Conservation (phyloP, 1,140 invertebrate genomes). For the Bilobella aurantiaca region DNA sequence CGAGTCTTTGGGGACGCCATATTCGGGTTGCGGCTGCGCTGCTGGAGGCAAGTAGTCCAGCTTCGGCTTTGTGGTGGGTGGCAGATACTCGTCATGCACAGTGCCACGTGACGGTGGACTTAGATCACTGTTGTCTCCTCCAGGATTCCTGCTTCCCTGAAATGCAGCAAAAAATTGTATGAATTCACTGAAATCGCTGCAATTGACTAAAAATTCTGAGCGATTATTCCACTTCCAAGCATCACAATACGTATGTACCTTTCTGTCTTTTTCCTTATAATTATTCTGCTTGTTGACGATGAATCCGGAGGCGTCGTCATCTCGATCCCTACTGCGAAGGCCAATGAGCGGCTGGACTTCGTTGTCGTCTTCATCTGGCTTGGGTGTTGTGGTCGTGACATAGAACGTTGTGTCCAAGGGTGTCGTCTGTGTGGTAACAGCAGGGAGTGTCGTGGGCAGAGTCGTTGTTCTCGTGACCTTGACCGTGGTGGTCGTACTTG, state of each 20-base stretch:
- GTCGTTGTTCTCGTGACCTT: background rate
- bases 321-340: background rate
- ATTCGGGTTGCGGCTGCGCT: background rate
- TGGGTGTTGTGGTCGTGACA: background rate
- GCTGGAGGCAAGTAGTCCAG: background rate
- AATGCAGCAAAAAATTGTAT: background rate
- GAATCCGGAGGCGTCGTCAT: constrained; percentile 1
- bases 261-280: background rate
- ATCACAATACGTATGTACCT: no score
- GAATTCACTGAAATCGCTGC: background rate
- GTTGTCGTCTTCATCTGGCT: background rate
- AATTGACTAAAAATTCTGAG: background rate
- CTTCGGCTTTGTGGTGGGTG: background rate
- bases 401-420: background rate
- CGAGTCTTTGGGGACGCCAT: background rate
- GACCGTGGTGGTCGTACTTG: background rate
- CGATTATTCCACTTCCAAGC: background rate
- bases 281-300: constrained; percentile 5
- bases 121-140: background rate
- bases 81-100: no score
- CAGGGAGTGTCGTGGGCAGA: background rate
- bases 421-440: background rate
- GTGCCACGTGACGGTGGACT: no score
- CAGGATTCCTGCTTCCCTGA: background rate
- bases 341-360: background rate